Percentiles rank a stretch among this genome's conserved stretches.
These are phyloP conservation scores for Notothenia coriiceps DNA, from an alignment of 2,113 vertebrate genomes.

Conservation along the genomic window DNA sequence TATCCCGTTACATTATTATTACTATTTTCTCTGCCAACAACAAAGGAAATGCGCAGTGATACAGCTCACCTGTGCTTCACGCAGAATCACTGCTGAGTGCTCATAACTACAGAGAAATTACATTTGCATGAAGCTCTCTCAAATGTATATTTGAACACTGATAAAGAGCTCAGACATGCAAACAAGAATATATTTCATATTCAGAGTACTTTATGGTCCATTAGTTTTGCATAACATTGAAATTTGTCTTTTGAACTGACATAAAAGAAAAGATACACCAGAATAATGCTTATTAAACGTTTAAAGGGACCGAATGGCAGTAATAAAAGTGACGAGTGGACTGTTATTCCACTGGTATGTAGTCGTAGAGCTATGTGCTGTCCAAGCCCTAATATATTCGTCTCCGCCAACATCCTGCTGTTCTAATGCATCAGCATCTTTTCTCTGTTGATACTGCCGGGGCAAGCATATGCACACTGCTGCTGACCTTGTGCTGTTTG, in stretches of 20 bases:
- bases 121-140: conserved; percentile 39
- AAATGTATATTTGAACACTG: not conserved
- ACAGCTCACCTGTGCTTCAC: conserved; percentile 19
- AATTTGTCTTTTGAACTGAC: too few relatives aligned
- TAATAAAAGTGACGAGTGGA: too few relatives aligned
- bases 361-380: not conserved
- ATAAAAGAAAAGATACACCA: too few relatives aligned
- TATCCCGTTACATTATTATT: conserved; percentile 41
- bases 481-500: conserved; percentile 70
- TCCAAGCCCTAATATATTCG: conserved; percentile 26
- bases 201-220: too few relatives aligned
- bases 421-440: conserved; percentile 69
- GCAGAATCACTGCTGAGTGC: conserved; percentile 38
- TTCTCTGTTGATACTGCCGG: conserved; percentile 49
- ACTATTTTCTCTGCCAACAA: conserved; percentile 21
- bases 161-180: too few relatives aligned
- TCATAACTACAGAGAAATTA: not conserved
- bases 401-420: conserved; percentile 50
- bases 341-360: too few relatives aligned
- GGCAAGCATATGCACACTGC: conserved; percentile 61
- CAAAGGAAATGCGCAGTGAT: conserved; percentile 18
- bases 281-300: too few relatives aligned
- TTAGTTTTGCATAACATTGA: too few relatives aligned
- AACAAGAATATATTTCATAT: too few relatives aligned
- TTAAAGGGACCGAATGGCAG: too few relatives aligned